phyloP scores from a whole-genome alignment of 2,888 invertebrate genomes.

The Xylota sylvarum region DNA sequence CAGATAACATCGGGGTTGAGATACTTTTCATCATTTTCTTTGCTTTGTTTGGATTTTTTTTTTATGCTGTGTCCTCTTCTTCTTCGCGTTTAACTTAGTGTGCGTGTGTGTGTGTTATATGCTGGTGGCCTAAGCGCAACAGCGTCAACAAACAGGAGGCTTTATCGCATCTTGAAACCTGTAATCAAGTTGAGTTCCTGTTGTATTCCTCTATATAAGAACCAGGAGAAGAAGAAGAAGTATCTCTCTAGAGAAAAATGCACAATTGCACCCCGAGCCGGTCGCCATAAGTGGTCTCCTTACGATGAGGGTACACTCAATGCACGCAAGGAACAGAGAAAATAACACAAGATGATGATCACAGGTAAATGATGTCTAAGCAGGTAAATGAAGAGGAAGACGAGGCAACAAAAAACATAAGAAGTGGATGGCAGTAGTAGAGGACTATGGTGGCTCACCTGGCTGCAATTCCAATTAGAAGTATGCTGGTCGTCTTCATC shows the following conservation, averaged over 20 bases:
- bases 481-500: slow-evolving; percentile 9
- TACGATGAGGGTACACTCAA: slow-evolving; percentile 19
- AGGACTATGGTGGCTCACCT: slow-evolving; percentile 49
- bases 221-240: background rate
- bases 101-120: background rate
- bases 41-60: background rate
- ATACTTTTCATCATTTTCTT: slow-evolving; percentile 44
- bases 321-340: background rate
- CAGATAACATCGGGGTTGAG: slow-evolving; percentile 60
- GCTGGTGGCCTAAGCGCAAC: slow-evolving; percentile 45
- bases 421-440: slow-evolving; percentile 8
- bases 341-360: slow-evolving; percentile 12
- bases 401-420: too few relatives aligned
- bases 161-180: slow-evolving; percentile 58
- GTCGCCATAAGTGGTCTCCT: slow-evolving; percentile 40
- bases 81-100: background rate
- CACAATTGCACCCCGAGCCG: slow-evolving; percentile 28
- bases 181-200: slow-evolving; percentile 57
- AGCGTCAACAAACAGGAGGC: slow-evolving; percentile 49
- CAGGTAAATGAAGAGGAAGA: slow-evolving; percentile 19
- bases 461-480: slow-evolving; percentile 54
- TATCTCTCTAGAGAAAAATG: slow-evolving; percentile 14
- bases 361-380: slow-evolving; percentile 40
- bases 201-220: slow-evolving; percentile 8
- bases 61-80: background rate